Evolutionary conservation across 2,888 invertebrate species (phyloP), one percentile per base, ranked within the genome.

Genomic region (Acheta domesticus): DNA sequence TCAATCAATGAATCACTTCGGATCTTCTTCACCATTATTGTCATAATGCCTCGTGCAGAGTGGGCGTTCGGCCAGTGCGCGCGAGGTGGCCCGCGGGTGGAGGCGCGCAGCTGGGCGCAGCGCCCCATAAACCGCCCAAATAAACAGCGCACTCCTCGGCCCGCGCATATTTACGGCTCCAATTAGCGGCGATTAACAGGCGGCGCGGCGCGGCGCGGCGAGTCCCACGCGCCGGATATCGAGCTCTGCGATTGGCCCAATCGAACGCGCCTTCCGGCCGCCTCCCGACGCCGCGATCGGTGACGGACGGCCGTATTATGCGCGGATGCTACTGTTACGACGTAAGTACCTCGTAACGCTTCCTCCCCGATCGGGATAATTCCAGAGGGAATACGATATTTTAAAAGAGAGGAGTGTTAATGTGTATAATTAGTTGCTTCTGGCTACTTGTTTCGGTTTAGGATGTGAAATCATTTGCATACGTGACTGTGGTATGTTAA

Each of bases 141-240:
- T 62, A 62, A 62, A 62, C 62, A 62, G 62, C 62, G 8, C 62
- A 62, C 62, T 19, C 62, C 62, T 62, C 62, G 62, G 14, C 62
- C 62, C 62, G 62, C 62, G 16, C n/a, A 4, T 62, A 62, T 62
- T 62, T 62, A 62, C 62, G 14, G 62, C 62, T 62, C 62, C n/a
- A 62, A 62, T 62, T 62, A 62, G 14, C 62, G n/a, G n/a, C 62
- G 62, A 62, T 62, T 62, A 62, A 62, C 62, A 62, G n/a, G 62
- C 62, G 16, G 62, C n/a, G 62, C 3, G 16, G 62, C 62, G 16
- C n/a, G 62, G 14, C 62, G 62, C 62, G 16, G 62, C n/a, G 62
- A 36, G 16, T 12, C 62, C n/a, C 14, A 62, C 62, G 62, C 62
- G n/a, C 62, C 62, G 62, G 62, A 62, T 16, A 62, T 62, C 62